Evolutionary conservation across 2,888 invertebrate genomes (phyloP), one percentile per base, ranked within the genome.

Genomic region (Xestia sexstrigata): DNA sequence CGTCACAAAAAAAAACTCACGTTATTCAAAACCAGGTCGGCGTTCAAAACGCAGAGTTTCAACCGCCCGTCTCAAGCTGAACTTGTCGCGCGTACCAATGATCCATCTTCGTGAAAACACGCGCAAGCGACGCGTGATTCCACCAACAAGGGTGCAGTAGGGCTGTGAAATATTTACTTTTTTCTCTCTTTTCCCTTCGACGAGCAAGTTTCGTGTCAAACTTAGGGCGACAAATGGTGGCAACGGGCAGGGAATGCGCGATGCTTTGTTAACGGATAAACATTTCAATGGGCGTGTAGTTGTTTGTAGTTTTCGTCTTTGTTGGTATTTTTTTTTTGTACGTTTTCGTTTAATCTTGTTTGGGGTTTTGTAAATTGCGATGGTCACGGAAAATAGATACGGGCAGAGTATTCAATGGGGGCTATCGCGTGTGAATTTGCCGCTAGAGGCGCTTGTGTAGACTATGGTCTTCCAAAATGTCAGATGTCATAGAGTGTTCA

Each of bases 61-160:
- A 86, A 85, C 72, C 91, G 93, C 93, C 26, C 86, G 94, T 93
- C 83, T 92, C 74, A 74, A 45, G 0, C 4, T 45, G 13, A 55
- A 82, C 82, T 84, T 89, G 92, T 92, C 92, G 93, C 93, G 89
- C 91, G 92, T 91, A 89, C 92, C 92, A 90, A 95, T 95, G 95
- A 95, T 95, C 95, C 95, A 95, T 95, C 95, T 96, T 95, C 93
- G 95, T 95, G 95, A 92, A 95, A 95, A 94, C 94, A 93, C 95
- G 94, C 94, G 94, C 95, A 91, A 93, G 94, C 94, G 94, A 95
- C 95, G 95, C 95, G 95, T 96, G 96, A 95, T 96, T 96, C 96
- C 93, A 94, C 93, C 95, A 94, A 94, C 95, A 94, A 95, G 96
- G 96, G 96, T 93, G 94, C 92, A 91, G 85, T 79, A 91, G 93